Evolutionary conservation across 1,140 invertebrate species (phyloP).

Genomic region (Caenorhabditis inopinata): DNA sequence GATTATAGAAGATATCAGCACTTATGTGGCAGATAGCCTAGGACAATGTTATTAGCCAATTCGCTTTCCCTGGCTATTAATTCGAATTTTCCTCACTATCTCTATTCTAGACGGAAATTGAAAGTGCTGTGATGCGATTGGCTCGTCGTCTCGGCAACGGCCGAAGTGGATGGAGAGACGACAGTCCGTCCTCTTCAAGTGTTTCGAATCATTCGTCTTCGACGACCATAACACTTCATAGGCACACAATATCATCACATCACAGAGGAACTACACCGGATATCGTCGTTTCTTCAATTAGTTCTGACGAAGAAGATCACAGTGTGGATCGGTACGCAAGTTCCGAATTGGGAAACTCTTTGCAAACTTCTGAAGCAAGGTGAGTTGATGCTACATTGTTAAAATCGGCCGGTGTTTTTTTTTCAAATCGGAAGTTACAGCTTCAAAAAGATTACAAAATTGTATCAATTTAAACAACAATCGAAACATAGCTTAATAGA

Average conservation of each 20-base stretch:
- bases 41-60: too few relatives aligned
- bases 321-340: constrained; percentile 45
- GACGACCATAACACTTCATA: constrained; percentile 2
- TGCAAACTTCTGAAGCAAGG: constrained; percentile 51
- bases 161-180: constrained; percentile 24
- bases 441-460: too few relatives aligned
- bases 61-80: too few relatives aligned
- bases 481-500: too few relatives aligned
- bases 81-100: not conserved
- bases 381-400: too few relatives aligned
- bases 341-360: constrained; percentile 45
- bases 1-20: not conserved
- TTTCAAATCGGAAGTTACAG: too few relatives aligned
- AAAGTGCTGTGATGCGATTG: constrained; percentile 61
- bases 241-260: constrained; percentile 26
- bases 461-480: too few relatives aligned
- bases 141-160: constrained; percentile 54
- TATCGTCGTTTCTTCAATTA: constrained; percentile 64
- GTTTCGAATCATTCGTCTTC: constrained; percentile 8
- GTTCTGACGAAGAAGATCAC: constrained; percentile 61
- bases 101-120: constrained; percentile 59
- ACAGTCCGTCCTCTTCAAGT: constrained; percentile 4
- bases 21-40: too few relatives aligned
- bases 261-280: constrained; percentile 55
- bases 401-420: too few relatives aligned